Conservation (phyloP, 2,113 vertebrate genomes). For the Camelus bactrianus region DNA sequence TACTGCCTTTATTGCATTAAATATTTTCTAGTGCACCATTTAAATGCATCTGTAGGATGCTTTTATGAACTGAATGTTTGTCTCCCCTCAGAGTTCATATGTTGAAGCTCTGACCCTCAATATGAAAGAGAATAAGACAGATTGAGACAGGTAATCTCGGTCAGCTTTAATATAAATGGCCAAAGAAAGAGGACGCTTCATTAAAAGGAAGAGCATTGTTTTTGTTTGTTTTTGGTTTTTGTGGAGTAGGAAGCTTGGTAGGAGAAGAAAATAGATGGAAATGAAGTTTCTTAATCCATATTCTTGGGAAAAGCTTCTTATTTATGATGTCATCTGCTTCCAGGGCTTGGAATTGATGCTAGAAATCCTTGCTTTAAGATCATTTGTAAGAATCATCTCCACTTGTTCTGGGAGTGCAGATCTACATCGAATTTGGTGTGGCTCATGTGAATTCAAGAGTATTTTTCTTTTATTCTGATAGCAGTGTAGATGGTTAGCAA, state of each 20-base stretch:
- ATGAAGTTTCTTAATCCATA: neutral
- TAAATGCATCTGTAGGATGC: neutral
- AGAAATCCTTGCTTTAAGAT: neutral
- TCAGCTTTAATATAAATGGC: neutral
- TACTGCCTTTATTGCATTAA: neutral
- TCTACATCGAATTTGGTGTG: neutral
- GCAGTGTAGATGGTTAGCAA: neutral
- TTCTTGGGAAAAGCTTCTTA: neutral
- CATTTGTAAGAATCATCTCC: neutral
- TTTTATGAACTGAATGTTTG: neutral
- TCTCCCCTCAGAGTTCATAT: neutral
- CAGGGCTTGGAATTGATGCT: neutral
- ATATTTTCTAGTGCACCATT: neutral
- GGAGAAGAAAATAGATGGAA: neutral
- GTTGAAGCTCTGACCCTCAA: neutral
- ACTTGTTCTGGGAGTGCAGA: neutral
- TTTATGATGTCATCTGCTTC: neutral
- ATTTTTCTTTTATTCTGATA: neutral
- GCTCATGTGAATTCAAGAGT: neutral
- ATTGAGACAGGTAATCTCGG: neutral
- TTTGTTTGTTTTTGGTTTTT: neutral
- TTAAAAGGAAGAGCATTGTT: neutral
- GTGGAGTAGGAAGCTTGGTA: neutral
- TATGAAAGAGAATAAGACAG: neutral
- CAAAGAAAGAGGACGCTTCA: neutral